Evolutionary conservation across 2,113 vertebrate species (phyloP).

Genomic region (Monarcha castaneiventris): DNA sequence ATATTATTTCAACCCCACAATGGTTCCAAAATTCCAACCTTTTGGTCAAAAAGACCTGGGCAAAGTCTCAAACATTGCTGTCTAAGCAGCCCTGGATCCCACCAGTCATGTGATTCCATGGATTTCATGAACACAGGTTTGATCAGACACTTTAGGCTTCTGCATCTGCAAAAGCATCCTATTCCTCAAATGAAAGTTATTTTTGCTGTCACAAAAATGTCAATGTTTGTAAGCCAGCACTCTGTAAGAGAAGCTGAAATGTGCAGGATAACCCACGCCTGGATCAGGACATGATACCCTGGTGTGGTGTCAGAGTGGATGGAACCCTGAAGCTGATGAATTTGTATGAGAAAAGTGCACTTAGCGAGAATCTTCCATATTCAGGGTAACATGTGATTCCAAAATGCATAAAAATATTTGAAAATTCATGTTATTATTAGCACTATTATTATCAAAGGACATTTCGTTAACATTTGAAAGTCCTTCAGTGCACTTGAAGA

Average conservation of each 20-base stretch:
- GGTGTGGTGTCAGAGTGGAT: background rate
- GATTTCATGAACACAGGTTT: background rate
- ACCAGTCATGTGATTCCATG: background rate
- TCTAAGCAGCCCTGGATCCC: rapidly evolving
- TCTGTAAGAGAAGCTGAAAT: background rate
- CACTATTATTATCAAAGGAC: slow-evolving; percentile 47
- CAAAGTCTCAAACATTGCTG: background rate
- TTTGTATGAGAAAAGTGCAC: background rate
- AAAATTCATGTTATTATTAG: slow-evolving; percentile 31
- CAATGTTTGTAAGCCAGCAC: background rate
- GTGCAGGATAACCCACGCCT: rapidly evolving
- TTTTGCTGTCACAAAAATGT: background rate
- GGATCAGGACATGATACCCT: background rate
- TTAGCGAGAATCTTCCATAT: background rate
- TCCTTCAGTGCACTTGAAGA: slow-evolving; percentile 53
- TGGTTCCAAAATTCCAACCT: background rate
- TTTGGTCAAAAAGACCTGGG: background rate
- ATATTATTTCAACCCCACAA: background rate
- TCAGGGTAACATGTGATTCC: background rate
- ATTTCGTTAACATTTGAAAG: slow-evolving; percentile 53
- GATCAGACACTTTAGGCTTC: background rate
- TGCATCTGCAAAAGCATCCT: slow-evolving; percentile 7
- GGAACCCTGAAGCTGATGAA: background rate
- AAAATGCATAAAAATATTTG: background rate
- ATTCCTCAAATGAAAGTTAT: background rate